phyloP scores from a whole-genome alignment of 2,797 vertebrate species.

The Anabas testudineus region DNA sequence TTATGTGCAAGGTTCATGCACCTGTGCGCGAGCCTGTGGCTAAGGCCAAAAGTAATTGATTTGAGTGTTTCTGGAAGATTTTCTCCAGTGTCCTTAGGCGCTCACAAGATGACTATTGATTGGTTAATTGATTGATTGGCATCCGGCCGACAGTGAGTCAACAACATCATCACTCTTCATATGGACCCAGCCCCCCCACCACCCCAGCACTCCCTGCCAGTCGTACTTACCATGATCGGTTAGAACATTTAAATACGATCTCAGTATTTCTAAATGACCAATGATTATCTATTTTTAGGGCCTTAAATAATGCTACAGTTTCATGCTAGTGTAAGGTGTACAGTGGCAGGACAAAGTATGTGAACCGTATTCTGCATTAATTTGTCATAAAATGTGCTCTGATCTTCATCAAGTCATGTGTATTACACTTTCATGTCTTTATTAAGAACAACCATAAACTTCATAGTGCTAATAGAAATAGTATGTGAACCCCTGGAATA shows the following conservation, averaged over 20 bases:
- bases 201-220: neutral
- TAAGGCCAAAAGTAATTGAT: slow-evolving; percentile 74
- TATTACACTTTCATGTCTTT: too few relatives aligned
- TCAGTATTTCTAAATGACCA: slow-evolving; percentile 5
- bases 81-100: slow-evolving; percentile 71
- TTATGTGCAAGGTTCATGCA: neutral
- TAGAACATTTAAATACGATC: slow-evolving; percentile 19
- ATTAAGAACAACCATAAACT: too few relatives aligned
- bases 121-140: slow-evolving; percentile 83
- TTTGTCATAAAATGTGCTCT: too few relatives aligned
- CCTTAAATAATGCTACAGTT: neutral
- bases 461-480: too few relatives aligned
- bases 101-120: slow-evolving; percentile 83
- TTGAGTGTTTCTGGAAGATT: slow-evolving; percentile 75
- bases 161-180: slow-evolving; percentile 79
- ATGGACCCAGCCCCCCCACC: slow-evolving; percentile 29
- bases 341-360: too few relatives aligned
- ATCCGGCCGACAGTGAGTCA: slow-evolving; percentile 71
- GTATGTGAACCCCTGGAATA: too few relatives aligned
- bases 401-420: too few relatives aligned
- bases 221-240: slow-evolving; percentile 9
- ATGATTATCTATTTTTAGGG: neutral
- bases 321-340: neutral
- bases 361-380: too few relatives aligned
- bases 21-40: slow-evolving; percentile 39